phyloP scores from a whole-genome alignment of 35 echinoderm and acorn worm genomes.

The Lytechinus pictus region DNA sequence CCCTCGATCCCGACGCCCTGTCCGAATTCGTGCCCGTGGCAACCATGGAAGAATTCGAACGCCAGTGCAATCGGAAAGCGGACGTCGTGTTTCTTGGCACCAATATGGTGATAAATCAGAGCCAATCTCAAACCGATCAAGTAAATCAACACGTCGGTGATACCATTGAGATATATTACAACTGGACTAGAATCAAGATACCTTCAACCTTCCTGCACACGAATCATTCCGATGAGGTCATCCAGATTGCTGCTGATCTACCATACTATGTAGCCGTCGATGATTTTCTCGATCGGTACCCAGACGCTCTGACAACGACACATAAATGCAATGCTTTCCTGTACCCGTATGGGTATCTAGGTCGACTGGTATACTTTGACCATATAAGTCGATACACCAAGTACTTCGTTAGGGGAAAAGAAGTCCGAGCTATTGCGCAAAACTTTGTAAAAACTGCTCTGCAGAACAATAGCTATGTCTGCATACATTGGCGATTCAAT shows the following conservation, averaged over 20 bases:
- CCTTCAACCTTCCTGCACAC: background rate
- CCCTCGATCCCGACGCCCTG: conserved; percentile 16
- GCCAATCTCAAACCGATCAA: background rate
- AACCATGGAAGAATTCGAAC: conserved; percentile 51
- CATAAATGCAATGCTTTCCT: conserved; percentile 47
- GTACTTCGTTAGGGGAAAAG: background rate
- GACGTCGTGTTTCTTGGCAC: conserved; percentile 45
- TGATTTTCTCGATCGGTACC: conserved; percentile 17
- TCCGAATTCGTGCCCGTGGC: background rate
- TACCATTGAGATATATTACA: background rate
- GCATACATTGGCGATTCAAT: conserved; percentile 66
- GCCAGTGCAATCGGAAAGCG: conserved; percentile 31
- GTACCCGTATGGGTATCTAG: conserved; percentile 60
- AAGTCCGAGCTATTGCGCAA: background rate
- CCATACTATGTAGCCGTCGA: background rate
- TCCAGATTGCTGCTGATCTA: conserved; percentile 26
- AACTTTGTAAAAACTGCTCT: background rate
- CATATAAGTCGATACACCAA: background rate
- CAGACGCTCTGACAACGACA: conserved; percentile 30
- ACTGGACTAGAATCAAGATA: conserved; percentile 30
- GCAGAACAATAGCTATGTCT: background rate
- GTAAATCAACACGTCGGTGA: conserved; percentile 9
- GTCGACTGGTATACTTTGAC: background rate
- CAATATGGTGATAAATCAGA: conserved; percentile 18
- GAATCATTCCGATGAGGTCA: conserved; percentile 25